Evolutionary conservation across 2,113 vertebrate genomes (phyloP).

Genomic region (Sinocyclocheilus rhinocerous): DNA sequence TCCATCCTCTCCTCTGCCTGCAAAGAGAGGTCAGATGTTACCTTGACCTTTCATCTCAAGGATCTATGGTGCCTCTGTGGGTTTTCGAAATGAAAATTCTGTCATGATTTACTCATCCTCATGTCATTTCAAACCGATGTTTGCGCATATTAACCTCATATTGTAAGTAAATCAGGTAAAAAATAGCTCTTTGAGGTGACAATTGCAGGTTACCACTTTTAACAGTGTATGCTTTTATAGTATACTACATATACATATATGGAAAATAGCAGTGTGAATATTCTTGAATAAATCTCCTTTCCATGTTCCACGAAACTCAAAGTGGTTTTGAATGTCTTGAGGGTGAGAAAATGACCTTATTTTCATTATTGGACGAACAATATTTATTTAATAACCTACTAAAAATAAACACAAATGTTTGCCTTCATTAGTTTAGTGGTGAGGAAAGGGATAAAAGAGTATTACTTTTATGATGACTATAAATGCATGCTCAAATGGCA

Average conservation of each 20-base stretch:
- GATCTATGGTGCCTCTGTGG: constrained; percentile 8
- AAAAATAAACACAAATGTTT: background rate
- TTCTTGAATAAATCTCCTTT: background rate
- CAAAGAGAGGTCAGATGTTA: constrained; percentile 13
- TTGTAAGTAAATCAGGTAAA: no score
- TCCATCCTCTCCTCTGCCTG: constrained; percentile 70
- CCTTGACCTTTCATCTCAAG: constrained; percentile 13
- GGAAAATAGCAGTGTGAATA: background rate
- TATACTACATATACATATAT: background rate
- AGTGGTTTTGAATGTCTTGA: no score
- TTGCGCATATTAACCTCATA: background rate
- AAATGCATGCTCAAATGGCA: background rate
- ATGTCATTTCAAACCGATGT: background rate
- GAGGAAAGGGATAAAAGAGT: constrained; percentile 12
- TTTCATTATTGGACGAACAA: background rate
- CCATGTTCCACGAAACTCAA: background rate
- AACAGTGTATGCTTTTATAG: no score
- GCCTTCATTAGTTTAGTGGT: constrained; percentile 45
- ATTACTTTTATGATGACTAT: background rate
- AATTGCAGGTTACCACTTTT: no score
- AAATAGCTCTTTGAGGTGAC: no score
- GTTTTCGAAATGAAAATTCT: background rate
- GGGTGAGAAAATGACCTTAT: background rate
- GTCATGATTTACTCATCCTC: background rate
- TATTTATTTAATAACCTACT: background rate